Evolutionary conservation across 2,888 invertebrate species (phyloP).

Genomic region (Suillia variegata): DNA sequence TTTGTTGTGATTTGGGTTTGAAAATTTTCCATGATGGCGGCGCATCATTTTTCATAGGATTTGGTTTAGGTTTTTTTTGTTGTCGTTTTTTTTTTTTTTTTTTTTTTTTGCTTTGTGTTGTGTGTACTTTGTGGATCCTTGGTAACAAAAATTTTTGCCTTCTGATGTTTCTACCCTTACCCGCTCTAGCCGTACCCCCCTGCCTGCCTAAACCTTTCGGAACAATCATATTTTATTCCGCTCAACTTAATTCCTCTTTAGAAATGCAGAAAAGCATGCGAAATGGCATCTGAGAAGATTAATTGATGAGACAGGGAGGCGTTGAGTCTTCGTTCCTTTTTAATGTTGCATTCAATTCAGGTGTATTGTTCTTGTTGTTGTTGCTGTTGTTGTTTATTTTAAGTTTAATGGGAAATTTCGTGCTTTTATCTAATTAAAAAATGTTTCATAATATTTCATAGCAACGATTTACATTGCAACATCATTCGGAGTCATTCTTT

Average conservation of each 20-base stretch:
- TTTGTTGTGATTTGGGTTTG: constrained; percentile 7
- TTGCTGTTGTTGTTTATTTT: too few species aligned
- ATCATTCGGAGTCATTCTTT: too few species aligned
- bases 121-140: constrained; percentile 32
- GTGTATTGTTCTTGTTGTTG: too few species aligned
- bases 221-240: constrained; percentile 43
- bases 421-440: too few species aligned
- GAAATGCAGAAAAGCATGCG: background rate
- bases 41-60: constrained; percentile 30
- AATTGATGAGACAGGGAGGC: too few species aligned
- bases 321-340: too few species aligned
- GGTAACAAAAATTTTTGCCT: constrained; percentile 40
- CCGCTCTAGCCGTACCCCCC: too few species aligned
- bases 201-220: background rate
- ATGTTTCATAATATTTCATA: too few species aligned
- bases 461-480: too few species aligned
- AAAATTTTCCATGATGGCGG: constrained; percentile 25
- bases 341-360: too few species aligned
- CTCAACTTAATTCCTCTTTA: constrained; percentile 42
- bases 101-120: constrained; percentile 40
- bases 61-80: constrained; percentile 30
- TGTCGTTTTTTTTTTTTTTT: constrained; percentile 39
- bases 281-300: too few species aligned
- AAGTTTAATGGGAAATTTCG: too few species aligned
- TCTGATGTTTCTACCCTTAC: background rate